Evolutionary conservation across 64 coral and sea anemone genomes (phyloP).

Genomic region (Pachyseris speciosa): DNA sequence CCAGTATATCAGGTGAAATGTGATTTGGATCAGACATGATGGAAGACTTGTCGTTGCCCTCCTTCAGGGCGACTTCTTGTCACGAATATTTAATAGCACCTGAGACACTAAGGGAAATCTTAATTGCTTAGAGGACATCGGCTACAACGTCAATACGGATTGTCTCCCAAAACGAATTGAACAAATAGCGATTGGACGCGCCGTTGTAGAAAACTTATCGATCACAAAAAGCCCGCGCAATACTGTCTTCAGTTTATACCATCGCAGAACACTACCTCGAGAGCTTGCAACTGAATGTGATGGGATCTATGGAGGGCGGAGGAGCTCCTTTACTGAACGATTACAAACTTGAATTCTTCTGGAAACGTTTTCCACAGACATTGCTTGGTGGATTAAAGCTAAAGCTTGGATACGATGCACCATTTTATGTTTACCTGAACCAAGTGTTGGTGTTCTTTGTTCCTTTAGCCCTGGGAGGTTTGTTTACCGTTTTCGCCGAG

Average conservation of each 20-base stretch:
- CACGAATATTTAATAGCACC: not conserved
- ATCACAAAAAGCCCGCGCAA: not conserved
- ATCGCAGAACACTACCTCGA: not conserved
- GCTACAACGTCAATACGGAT: not conserved
- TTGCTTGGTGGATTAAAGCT: slow-evolving; percentile 86
- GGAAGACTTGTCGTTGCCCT: not conserved
- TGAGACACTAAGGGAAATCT: not conserved
- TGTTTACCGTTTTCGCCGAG: slow-evolving; percentile 84
- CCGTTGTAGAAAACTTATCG: not conserved
- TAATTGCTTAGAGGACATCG: not conserved
- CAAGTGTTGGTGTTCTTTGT: slow-evolving; percentile 83
- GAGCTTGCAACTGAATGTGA: not conserved
- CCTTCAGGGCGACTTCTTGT: not conserved
- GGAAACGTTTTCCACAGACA: slow-evolving; percentile 92
- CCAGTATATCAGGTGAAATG: not conserved
- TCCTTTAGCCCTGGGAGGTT: slow-evolving; percentile 78
- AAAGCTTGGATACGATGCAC: slow-evolving; percentile 84
- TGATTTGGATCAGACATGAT: not conserved
- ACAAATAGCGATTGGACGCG: not conserved
- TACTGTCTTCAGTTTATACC: not conserved
- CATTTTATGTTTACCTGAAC: slow-evolving; percentile 87
- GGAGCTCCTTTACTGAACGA: slow-evolving; percentile 97
- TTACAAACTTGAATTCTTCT: slow-evolving; percentile 98
- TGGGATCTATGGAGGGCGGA: slow-evolving; percentile 80
- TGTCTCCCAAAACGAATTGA: not conserved